Evolutionary conservation across 2,888 invertebrate species (phyloP).

Genomic region (Drosophila picticornis): DNA sequence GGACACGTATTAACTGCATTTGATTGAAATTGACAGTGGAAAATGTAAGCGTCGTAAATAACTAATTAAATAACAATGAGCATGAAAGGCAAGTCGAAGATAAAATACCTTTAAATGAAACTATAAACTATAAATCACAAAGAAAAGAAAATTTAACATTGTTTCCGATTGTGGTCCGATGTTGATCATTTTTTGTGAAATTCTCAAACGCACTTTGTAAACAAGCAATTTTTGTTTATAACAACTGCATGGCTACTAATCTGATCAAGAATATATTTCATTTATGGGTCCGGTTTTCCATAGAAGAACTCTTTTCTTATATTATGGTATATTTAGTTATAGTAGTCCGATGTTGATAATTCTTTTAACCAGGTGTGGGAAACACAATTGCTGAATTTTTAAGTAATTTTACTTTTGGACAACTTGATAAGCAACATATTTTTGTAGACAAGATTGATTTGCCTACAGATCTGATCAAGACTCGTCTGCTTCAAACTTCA

Average conservation of each 20-base stretch:
- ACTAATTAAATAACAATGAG: background rate
- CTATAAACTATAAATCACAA: background rate
- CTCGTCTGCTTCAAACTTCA: background rate
- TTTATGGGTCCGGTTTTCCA: too few relatives aligned
- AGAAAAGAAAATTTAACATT: background rate
- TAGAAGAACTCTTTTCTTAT: too few relatives aligned
- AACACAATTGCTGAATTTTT: too few relatives aligned
- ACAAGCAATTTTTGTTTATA: too few relatives aligned
- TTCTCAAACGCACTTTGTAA: too few relatives aligned
- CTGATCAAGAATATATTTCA: too few relatives aligned
- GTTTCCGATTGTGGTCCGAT: background rate
- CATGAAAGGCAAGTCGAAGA: background rate
- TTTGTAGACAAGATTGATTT: background rate
- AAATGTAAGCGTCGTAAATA: background rate
- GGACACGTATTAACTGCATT: conserved; percentile 28
- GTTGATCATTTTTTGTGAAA: background rate
- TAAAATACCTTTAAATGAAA: background rate
- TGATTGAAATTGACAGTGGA: background rate
- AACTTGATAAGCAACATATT: too few relatives aligned
- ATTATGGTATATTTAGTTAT: too few relatives aligned
- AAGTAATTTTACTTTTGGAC: too few relatives aligned
- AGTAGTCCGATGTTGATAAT: too few relatives aligned
- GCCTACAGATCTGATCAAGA: background rate
- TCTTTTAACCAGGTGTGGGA: too few relatives aligned
- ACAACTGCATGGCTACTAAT: too few relatives aligned